Percentiles rank a stretch among this genome's conserved stretches.
Evolutionary conservation across 2,888 invertebrate genomes (phyloP).

Genomic region (Ormyrus labotus): DNA sequence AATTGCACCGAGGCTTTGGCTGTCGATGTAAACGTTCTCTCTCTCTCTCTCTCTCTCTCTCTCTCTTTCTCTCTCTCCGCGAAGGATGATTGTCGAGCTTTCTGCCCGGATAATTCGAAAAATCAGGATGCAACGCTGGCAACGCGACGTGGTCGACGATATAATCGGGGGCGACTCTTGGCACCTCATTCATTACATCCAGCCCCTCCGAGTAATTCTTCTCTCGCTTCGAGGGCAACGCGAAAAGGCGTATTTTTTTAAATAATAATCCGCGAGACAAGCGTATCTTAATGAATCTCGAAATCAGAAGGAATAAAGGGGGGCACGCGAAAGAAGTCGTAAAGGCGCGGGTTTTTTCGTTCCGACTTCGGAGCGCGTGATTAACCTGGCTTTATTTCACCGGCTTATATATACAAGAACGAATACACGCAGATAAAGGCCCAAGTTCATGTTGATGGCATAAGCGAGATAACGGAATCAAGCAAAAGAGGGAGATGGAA

Average conservation of each 20-base stretch:
- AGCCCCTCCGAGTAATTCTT: too few species aligned
- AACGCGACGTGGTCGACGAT: too few species aligned
- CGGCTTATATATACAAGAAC: slow-evolving; percentile 19
- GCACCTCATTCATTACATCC: too few species aligned
- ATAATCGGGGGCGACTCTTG: too few species aligned
- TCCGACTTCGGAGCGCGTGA: slow-evolving; percentile 34
- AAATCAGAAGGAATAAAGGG: slow-evolving; percentile 23
- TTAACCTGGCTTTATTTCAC: slow-evolving; percentile 49
- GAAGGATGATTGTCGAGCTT: too few species aligned
- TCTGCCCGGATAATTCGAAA: too few species aligned
- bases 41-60: too few species aligned
- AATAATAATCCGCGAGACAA: too few species aligned
- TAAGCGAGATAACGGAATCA: slow-evolving; percentile 49
- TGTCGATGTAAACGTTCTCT: background rate
- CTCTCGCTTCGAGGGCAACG: too few species aligned
- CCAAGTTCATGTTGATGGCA: slow-evolving; percentile 57
- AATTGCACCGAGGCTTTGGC: slow-evolving; percentile 30
- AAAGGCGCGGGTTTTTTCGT: background rate
- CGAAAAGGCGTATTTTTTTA: too few species aligned
- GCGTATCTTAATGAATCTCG: background rate
- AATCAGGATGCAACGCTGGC: too few species aligned
- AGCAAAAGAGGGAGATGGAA: slow-evolving; percentile 48
- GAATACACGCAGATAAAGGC: slow-evolving; percentile 38
- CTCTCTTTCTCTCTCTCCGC: too few species aligned
- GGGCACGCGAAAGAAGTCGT: slow-evolving; percentile 21